Percentiles rank a stretch among this genome's conserved stretches.
Conservation (phyloP, 35 echinoderm and acorn worm species). For the Lytechinus variegatus region DNA sequence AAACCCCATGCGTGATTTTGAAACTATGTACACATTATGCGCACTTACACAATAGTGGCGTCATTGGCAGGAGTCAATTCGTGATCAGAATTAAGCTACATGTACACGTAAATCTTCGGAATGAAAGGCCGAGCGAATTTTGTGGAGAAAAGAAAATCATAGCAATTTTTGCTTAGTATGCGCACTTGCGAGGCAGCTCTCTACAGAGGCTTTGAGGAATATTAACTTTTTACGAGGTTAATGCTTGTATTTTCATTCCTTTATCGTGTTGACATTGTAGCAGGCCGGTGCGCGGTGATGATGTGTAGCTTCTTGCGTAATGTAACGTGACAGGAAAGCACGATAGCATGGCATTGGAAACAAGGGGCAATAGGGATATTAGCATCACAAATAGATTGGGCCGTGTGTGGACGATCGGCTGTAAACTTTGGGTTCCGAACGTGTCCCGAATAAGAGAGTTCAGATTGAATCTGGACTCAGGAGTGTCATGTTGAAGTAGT, state of each 20-base stretch:
- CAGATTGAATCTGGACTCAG: no score
- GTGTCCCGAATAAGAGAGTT: not conserved
- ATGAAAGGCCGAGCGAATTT: not conserved
- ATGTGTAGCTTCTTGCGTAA: not conserved
- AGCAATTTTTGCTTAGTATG: not conserved
- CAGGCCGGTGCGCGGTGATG: no score
- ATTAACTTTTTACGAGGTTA: no score
- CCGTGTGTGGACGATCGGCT: not conserved
- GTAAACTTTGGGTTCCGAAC: not conserved
- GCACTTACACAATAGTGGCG: not conserved
- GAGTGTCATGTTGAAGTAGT: no score
- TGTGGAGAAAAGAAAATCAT: not conserved
- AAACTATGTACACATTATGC: not conserved
- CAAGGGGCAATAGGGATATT: not conserved
- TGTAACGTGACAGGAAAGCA: not conserved
- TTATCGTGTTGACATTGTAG: no score
- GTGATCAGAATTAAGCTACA: not conserved
- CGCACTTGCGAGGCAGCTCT: not conserved
- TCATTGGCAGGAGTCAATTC: not conserved
- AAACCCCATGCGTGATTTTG: not conserved
- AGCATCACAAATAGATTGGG: not conserved
- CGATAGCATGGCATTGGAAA: not conserved
- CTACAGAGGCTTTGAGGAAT: not conserved
- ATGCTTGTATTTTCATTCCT: no score
- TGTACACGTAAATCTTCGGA: not conserved